Evolutionary conservation across 2,888 invertebrate genomes (phyloP).

Genomic region (Alcis repandata): DNA sequence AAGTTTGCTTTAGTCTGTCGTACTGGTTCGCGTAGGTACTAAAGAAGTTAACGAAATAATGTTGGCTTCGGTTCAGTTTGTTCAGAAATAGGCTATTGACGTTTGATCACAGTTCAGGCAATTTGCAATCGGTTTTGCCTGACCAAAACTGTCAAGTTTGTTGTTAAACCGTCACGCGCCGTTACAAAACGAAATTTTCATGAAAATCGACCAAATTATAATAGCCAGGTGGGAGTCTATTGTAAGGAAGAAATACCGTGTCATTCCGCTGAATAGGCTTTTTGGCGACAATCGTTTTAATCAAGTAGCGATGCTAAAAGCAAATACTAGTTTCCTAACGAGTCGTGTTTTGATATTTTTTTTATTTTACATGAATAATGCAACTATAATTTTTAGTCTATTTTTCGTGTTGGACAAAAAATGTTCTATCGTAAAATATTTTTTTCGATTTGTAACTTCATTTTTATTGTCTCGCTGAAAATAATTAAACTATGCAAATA

Average conservation of each 20-base stretch:
- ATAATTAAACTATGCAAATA: too few relatives aligned
- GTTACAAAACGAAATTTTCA: constrained; percentile 28
- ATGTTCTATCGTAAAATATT: background rate
- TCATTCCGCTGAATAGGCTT: constrained; percentile 49
- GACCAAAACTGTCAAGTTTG: too few relatives aligned
- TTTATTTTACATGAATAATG: background rate
- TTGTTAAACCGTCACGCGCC: background rate
- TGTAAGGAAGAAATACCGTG: constrained; percentile 43
- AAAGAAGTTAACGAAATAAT: background rate
- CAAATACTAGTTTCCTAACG: constrained; percentile 29
- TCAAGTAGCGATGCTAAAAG: constrained; percentile 39
- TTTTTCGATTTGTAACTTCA: too few relatives aligned
- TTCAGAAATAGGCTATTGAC: too few relatives aligned
- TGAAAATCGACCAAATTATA: constrained; percentile 37
- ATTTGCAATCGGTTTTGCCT: too few relatives aligned
- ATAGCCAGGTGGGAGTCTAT: constrained; percentile 28
- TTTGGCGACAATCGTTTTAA: constrained; percentile 44
- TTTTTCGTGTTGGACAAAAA: background rate
- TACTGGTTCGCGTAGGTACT: background rate
- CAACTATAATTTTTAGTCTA: background rate
- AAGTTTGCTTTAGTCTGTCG: background rate
- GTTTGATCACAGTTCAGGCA: too few relatives aligned
- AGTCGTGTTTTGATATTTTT: constrained; percentile 17
- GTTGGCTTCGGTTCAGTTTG: background rate
- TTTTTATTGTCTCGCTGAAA: too few relatives aligned